Conservation (phyloP, 2,797 vertebrate species). For the Pteronotus mesoamericanus region DNA sequence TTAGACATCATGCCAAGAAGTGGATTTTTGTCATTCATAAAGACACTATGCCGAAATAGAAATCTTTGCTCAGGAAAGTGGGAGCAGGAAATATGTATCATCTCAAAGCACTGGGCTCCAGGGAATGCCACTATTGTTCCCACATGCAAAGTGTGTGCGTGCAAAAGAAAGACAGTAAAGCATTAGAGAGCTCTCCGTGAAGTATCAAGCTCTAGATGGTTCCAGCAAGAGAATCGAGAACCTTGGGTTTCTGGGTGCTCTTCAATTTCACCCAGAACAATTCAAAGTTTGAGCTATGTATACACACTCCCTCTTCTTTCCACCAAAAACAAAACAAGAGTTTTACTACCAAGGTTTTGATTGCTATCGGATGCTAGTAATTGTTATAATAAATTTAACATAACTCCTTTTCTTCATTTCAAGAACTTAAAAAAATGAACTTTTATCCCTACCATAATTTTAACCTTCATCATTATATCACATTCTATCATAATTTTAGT, state of each 20-base stretch:
- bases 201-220: not conserved
- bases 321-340: not conserved
- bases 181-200: not conserved
- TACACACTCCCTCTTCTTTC: not conserved
- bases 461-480: not conserved
- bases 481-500: not conserved
- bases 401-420: not conserved
- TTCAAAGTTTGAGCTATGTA: not conserved
- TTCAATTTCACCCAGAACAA: not conserved
- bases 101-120: not conserved
- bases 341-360: not conserved
- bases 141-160: not conserved
- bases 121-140: not conserved
- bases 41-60: constrained; percentile 5
- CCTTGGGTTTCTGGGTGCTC: not conserved
- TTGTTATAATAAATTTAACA: not conserved
- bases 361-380: not conserved
- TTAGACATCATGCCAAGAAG: not conserved
- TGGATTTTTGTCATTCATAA: not conserved
- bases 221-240: not conserved
- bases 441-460: not conserved
- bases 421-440: not conserved
- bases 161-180: not conserved
- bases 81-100: not conserved
- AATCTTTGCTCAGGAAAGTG: not conserved